Evolutionary conservation across 2,797 vertebrate genomes (phyloP), one percentile per base, ranked within the genome.

Genomic region (Chiroxiphia lanceolata): DNA sequence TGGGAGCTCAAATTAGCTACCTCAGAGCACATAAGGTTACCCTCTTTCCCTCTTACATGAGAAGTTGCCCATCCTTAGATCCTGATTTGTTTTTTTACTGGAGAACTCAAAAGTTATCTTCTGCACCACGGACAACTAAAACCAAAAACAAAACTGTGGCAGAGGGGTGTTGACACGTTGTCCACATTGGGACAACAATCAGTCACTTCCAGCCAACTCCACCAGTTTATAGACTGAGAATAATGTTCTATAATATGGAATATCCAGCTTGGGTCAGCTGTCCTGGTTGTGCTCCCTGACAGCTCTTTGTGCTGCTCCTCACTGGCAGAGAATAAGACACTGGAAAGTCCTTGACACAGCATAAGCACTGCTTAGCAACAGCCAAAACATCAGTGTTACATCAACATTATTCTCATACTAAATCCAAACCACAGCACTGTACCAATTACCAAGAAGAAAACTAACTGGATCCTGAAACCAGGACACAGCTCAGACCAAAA

Each of bases 131-230:
- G 59, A 54, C 90, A 89, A 76, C 2, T 2, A 34, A 83, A 93
- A 69, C 0, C 0, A 8, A 48, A 64, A 20, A 13, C 77, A 54
- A n/a, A 50, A 11, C 6, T 0, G 0, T 23, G 6, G 5, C 18
- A 64, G 31, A 10, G 5, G 0, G 1, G 26, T 50, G 14, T 10
- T 57, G 51, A 53, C 10, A 45, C 6, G 6, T n/a, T 71, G 23
- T 34, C 26, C 4, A 36, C 47, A 22, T 5, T 67, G 33, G 8
- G 6, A 54, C 5, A 63, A 44, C 19, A 48, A 54, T 27, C 26
- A 38, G 48, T 48, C 26, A 25, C 6, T 33, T 53, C 14, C 27
- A 45, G 64, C 19, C 42, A 57, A 15, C 20, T 48, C 19, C 19
- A 48, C 13, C 27, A 25, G 22, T 83, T 44, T 44, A 38, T 21